Evolutionary conservation across 1,140 invertebrate genomes (phyloP).

Genomic region (Coptotermes formosanus): DNA sequence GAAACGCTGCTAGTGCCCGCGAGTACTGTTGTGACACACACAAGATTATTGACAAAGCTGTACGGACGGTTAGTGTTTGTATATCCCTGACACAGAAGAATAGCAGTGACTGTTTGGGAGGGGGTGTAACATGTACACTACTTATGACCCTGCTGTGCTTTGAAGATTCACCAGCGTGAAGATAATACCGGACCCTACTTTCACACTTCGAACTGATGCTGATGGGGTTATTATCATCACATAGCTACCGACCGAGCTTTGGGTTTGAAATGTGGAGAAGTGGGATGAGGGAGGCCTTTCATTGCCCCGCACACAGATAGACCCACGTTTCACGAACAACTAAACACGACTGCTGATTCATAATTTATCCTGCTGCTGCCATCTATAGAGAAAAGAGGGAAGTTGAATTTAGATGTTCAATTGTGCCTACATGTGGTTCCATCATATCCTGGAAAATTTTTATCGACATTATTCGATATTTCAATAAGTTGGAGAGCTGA

Average conservation of each 20-base stretch:
- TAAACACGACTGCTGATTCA: neutral
- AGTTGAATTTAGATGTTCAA: neutral
- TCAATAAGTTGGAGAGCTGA: no score
- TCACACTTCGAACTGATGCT: neutral
- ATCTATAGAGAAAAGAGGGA: no score
- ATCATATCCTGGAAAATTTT: no score
- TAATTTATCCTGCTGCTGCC: neutral
- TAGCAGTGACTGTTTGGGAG: neutral
- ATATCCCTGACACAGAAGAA: neutral
- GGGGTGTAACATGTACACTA: neutral
- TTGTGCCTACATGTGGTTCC: neutral
- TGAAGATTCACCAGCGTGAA: slow-evolving; percentile 10
- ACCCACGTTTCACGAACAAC: neutral
- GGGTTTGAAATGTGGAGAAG: neutral
- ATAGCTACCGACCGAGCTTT: neutral
- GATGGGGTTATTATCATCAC: slow-evolving; percentile 11
- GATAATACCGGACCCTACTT: slow-evolving; percentile 5
- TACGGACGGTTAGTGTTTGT: neutral
- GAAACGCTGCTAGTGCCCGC: no score
- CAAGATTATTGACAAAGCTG: no score
- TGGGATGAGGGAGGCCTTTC: neutral
- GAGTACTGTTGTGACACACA: no score
- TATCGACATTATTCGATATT: no score
- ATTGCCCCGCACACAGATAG: neutral
- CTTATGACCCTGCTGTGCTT: slow-evolving; percentile 4